phyloP scores from a whole-genome alignment of 2,797 vertebrate genomes.

The Mycteria americana region DNA sequence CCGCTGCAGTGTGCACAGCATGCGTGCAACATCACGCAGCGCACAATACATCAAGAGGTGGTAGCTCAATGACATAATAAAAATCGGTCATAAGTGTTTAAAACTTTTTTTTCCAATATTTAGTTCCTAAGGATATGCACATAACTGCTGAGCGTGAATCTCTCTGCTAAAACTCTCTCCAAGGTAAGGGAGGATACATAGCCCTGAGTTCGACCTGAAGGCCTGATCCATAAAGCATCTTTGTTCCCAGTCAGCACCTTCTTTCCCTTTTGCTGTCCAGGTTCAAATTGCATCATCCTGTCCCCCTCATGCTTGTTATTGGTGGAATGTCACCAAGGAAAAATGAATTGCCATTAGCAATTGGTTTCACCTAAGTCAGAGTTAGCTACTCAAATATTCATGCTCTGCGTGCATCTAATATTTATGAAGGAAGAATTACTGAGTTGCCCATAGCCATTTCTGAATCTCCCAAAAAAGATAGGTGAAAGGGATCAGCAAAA shows the following conservation, averaged over 20 bases:
- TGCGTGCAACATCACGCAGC: accelerated
- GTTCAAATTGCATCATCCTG: conserved; percentile 15
- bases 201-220: background rate
- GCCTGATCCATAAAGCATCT: background rate
- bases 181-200: background rate
- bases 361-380: conserved; percentile 59
- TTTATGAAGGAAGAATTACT: conserved; percentile 65
- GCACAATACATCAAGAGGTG: accelerated
- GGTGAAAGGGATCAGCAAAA: conserved; percentile 12
- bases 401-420: conserved; percentile 48
- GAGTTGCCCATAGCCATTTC: conserved; percentile 38
- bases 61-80: background rate
- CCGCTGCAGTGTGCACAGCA: background rate
- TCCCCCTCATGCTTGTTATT: background rate
- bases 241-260: background rate
- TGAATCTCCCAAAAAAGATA: conserved; percentile 18
- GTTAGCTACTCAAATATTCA: conserved; percentile 67
- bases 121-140: background rate
- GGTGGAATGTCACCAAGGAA: conserved; percentile 56
- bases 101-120: background rate
- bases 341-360: conserved; percentile 64
- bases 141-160: background rate
- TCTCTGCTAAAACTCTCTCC: background rate
- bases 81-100: background rate
- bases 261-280: background rate